Conservation (phyloP, 2,113 vertebrate genomes). For the Pangasianodon gigas region DNA sequence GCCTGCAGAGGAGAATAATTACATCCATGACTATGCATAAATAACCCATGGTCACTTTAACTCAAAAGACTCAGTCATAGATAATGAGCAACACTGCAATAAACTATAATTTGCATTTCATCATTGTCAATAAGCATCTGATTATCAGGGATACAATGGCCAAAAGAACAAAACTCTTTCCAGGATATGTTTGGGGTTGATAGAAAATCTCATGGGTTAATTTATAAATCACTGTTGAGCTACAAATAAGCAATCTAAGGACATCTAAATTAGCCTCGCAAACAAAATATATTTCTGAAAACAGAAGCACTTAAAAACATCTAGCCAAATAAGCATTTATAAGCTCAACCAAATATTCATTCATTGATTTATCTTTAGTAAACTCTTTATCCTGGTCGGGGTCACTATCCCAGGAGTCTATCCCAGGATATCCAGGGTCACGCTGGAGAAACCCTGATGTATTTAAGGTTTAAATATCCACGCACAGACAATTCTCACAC, state of each 20-base stretch:
- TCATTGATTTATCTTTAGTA: neutral
- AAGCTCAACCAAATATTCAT: neutral
- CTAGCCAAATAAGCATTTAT: neutral
- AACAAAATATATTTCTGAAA: neutral
- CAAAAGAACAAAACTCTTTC: constrained; percentile 47
- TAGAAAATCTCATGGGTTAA: neutral
- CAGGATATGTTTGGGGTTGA: neutral
- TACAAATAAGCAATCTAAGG: neutral
- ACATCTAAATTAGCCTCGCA: neutral
- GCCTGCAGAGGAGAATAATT: constrained; percentile 67
- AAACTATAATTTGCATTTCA: constrained; percentile 67
- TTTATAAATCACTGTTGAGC: neutral
- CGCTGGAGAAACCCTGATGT: neutral
- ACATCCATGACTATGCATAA: constrained; percentile 71
- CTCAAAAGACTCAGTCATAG: constrained; percentile 56
- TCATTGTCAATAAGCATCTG: constrained; percentile 63
- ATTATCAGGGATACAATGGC: constrained; percentile 50
- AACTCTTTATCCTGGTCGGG: neutral
- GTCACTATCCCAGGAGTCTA: neutral
- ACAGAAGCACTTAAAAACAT: neutral
- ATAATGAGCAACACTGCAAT: constrained; percentile 55
- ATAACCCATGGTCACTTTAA: constrained; percentile 62
- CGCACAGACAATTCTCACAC: constrained; percentile 22
- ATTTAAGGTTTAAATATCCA: neutral
- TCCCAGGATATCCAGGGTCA: neutral